These are phyloP conservation scores for Phrynosoma platyrhinos DNA, from an alignment of 2,113 vertebrate species.

Conservation along the genomic window DNA sequence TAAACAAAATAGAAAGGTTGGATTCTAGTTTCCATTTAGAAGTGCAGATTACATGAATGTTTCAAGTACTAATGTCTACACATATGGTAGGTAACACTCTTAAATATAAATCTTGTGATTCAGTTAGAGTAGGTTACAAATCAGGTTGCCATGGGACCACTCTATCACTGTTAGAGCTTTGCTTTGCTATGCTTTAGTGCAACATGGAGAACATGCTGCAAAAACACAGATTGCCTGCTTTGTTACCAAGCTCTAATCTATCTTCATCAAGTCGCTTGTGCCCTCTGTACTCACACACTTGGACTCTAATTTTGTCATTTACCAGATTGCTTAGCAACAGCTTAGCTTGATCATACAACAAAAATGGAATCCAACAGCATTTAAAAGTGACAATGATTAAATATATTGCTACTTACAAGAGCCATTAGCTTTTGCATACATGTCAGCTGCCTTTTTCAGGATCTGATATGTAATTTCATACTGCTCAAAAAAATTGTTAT, in stretches of 20 bases:
- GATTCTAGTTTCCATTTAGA: neutral
- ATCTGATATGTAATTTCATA: slow-evolving; percentile 92
- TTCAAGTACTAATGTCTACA: neutral
- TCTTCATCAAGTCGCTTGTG: neutral
- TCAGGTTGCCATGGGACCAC: neutral
- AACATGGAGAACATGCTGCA: neutral
- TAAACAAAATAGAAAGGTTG: neutral
- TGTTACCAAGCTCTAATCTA: neutral
- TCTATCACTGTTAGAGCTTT: neutral
- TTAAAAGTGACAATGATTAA: neutral
- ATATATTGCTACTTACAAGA: slow-evolving; percentile 81
- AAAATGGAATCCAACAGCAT: neutral
- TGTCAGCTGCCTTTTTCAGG: slow-evolving; percentile 90
- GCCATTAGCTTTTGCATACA: slow-evolving; percentile 91
- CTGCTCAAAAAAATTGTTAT: slow-evolving; percentile 95
- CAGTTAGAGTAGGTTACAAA: neutral
- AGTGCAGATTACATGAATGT: neutral
- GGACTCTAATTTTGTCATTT: slow-evolving; percentile 10
- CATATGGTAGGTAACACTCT: neutral
- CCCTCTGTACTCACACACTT: neutral
- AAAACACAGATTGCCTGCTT: neutral
- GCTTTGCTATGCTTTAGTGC: neutral
- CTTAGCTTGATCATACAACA: neutral
- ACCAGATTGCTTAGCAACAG: neutral
- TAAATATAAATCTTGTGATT: neutral